A percentile compares a stretch with the other conserved stretches of the same genome.
Evolutionary conservation across 2,888 invertebrate species (phyloP).

Genomic region (Dasypolia templi): DNA sequence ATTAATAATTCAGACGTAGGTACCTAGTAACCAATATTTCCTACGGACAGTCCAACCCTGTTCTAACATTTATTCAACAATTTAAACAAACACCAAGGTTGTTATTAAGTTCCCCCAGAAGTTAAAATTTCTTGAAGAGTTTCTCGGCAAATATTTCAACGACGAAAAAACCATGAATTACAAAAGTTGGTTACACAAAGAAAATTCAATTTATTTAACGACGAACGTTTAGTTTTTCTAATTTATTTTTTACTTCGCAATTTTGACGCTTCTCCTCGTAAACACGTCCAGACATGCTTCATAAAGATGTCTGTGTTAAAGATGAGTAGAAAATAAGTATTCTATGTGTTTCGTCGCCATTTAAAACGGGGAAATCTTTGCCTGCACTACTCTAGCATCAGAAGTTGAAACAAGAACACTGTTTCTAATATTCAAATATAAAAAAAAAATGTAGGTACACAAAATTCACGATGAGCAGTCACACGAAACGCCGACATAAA

Average conservation of each 20-base stretch:
- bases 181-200: slow-evolving; percentile 51
- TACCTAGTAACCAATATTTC: slow-evolving; percentile 4
- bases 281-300: slow-evolving; percentile 56
- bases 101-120: slow-evolving; percentile 36
- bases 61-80: slow-evolving; percentile 33
- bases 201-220: slow-evolving; percentile 58
- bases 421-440: background rate
- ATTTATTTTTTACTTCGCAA: slow-evolving; percentile 58
- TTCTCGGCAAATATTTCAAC: slow-evolving; percentile 41
- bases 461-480: slow-evolving; percentile 32
- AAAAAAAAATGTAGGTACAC: background rate
- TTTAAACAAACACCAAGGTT: slow-evolving; percentile 25
- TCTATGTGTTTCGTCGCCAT: slow-evolving; percentile 10
- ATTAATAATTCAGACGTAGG: background rate
- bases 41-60: background rate
- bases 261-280: slow-evolving; percentile 51
- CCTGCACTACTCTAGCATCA: background rate
- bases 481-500: slow-evolving; percentile 41
- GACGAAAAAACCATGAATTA: slow-evolving; percentile 52
- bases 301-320: slow-evolving; percentile 49
- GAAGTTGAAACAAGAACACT: background rate
- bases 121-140: slow-evolving; percentile 40
- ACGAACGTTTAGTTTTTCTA: slow-evolving; percentile 55
- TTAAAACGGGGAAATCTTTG: background rate
- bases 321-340: slow-evolving; percentile 24